phyloP scores from a whole-genome alignment of 2,113 vertebrate species.

The Microtus montanus region DNA sequence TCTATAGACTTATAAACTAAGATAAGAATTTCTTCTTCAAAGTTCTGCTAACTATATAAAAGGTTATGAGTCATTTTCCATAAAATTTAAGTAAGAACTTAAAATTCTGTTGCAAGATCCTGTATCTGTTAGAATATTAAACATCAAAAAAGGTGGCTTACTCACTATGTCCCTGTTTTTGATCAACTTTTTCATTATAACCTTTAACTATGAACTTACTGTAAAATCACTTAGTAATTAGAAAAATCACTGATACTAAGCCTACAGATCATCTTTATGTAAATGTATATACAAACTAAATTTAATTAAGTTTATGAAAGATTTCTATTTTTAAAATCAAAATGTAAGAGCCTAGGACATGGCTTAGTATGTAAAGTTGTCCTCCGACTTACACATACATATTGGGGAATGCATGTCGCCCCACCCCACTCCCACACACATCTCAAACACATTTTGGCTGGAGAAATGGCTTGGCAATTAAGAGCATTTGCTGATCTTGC shows the following conservation, averaged over 20 bases:
- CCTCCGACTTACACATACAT: neutral
- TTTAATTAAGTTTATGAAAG: neutral
- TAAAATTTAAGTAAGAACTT: slow-evolving; percentile 29
- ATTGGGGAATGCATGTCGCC: neutral
- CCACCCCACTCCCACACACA: neutral
- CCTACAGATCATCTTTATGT: neutral
- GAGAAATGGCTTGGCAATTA: neutral
- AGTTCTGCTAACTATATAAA: neutral
- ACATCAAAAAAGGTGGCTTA: slow-evolving; percentile 5
- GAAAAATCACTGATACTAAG: neutral
- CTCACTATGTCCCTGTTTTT: slow-evolving; percentile 6
- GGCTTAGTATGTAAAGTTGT: neutral
- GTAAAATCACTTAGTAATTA: neutral
- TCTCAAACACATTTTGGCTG: neutral
- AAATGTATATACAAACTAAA: neutral
- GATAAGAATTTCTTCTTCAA: neutral
- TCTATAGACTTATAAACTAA: neutral
- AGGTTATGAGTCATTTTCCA: slow-evolving; percentile 31
- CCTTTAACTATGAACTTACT: neutral
- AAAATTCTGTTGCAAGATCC: neutral
- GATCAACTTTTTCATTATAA: slow-evolving; percentile 10
- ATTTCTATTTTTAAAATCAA: slow-evolving; percentile 20
- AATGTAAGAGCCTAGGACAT: neutral
- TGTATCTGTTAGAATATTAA: neutral
- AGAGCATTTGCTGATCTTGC: neutral